phyloP scores from a whole-genome alignment of 2,113 vertebrate species.

The Grallaria varia region DNA sequence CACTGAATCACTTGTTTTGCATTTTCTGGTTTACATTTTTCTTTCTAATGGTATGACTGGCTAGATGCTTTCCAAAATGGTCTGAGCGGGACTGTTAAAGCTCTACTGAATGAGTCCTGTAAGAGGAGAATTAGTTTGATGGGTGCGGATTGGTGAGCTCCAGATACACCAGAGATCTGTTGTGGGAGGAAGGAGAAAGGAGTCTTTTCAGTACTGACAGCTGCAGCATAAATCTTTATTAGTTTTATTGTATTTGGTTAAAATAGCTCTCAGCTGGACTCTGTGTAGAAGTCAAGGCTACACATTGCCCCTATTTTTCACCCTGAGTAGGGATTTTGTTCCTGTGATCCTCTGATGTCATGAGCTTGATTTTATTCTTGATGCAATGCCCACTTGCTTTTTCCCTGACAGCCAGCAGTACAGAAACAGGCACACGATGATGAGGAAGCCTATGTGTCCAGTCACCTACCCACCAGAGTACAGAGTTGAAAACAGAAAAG shows the following conservation, averaged over 20 bases:
- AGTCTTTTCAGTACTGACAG: neutral
- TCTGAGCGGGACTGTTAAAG: neutral
- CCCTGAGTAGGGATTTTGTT: conserved; percentile 38
- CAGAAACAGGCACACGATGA: neutral
- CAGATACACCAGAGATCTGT: neutral
- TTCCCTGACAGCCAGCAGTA: neutral
- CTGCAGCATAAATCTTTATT: neutral
- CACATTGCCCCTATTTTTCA: neutral
- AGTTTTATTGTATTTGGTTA: neutral
- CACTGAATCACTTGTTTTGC: neutral
- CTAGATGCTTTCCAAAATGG: neutral
- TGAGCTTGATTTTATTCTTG: neutral
- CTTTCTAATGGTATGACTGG: neutral
- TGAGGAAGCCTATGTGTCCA: neutral
- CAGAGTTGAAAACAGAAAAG: neutral
- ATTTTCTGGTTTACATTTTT: neutral
- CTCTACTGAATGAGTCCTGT: neutral
- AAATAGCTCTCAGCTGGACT: neutral
- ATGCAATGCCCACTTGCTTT: neutral
- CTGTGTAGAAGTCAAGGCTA: neutral
- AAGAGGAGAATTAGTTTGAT: neutral
- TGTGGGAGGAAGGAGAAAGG: neutral
- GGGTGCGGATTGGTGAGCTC: neutral
- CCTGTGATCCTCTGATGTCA: neutral
- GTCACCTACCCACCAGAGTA: neutral